Evolutionary conservation across 2,113 vertebrate genomes (phyloP), one percentile per base, ranked within the genome.

Genomic region (Tautogolabrus adspersus): DNA sequence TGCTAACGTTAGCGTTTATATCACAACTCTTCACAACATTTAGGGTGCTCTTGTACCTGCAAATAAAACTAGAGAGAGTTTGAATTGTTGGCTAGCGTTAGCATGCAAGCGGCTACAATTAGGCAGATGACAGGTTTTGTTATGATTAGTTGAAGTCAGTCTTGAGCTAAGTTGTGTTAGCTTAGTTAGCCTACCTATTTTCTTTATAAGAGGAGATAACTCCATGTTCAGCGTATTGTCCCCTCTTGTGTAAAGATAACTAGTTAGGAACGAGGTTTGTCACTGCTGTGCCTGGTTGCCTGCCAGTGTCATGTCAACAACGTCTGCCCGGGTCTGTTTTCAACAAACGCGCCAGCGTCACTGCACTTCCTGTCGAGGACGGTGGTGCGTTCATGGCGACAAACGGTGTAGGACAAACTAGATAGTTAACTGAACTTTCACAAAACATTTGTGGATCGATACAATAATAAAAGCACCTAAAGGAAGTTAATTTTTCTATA

Each of bases 161-260:
- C 34, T 3, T 37, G 6, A 59, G n/a, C 11, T 46, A 46, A 52
- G 47, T 70, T 34, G 6, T 11, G 44, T 38, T 23, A 55, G 75
- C 76, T 47, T 26, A 21, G n/a, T 30, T 15, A 66, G 16, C 85
- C 6, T 75, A 97, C 96, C 95, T 56, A 96, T 94, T 82, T 97
- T 97, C 89, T 93, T 95, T 84, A 97, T 94, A 52, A 97, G 89
- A 0, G 93, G 26, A 0, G 94, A 91, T 63, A 96, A 62, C 23
- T 95, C 95, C 95, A 96, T 96, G 19, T 46, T 59, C 47, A 8
- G 1, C 38, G n/a, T 56, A 8, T 55, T 4, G 30, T 34, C 8
- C 42, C 30, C 37, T 1, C 22, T 3, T 1, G 23, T 66, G 16
- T 26, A 55, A 3, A 3, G 3, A 0, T 15, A 6, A 26, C 71